phyloP scores from a whole-genome alignment of 2,797 vertebrate genomes.

The Taeniopygia guttata region DNA sequence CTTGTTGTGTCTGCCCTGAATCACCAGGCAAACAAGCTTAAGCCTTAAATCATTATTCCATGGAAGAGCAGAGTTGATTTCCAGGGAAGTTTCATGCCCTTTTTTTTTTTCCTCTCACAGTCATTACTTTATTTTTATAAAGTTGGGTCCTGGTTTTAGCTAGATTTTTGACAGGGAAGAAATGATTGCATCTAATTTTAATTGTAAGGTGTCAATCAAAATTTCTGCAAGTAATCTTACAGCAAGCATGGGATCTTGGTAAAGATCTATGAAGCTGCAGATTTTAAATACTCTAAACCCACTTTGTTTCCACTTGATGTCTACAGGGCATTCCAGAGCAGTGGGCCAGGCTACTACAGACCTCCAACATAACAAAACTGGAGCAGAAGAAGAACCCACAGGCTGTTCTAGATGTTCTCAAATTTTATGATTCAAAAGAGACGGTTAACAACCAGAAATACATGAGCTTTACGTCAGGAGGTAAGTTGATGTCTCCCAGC shows the following conservation, averaged over 20 bases:
- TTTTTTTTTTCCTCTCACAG: slow-evolving; percentile 70
- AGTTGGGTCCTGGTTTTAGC: slow-evolving; percentile 76
- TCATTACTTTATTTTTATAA: slow-evolving; percentile 76
- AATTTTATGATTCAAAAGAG: slow-evolving; percentile 99
- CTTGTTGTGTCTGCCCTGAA: slow-evolving; percentile 73
- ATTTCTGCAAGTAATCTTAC: slow-evolving; percentile 71
- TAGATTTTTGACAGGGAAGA: slow-evolving; percentile 74
- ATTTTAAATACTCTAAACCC: slow-evolving; percentile 36
- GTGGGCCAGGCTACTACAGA: slow-evolving; percentile 95
- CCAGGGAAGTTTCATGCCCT: slow-evolving; percentile 74
- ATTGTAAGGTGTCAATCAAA: slow-evolving; percentile 61
- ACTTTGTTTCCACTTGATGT: background rate
- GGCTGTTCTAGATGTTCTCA: slow-evolving; percentile 94
- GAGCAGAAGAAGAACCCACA: slow-evolving; percentile 99
- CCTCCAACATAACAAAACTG: slow-evolving; percentile 97
- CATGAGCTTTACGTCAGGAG: slow-evolving; percentile 99
- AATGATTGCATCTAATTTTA: slow-evolving; percentile 74
- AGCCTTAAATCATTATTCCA: slow-evolving; percentile 71
- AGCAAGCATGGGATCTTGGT: slow-evolving; percentile 76
- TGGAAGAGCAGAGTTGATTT: slow-evolving; percentile 73
- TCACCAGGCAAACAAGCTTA: slow-evolving; percentile 72
- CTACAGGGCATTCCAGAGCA: slow-evolving; percentile 96
- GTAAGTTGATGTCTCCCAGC: slow-evolving; percentile 64
- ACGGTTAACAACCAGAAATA: slow-evolving; percentile 99
- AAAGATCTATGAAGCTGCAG: slow-evolving; percentile 59